phyloP scores from a whole-genome alignment of 1,140 invertebrate genomes.

The Halictus rubicundus region DNA sequence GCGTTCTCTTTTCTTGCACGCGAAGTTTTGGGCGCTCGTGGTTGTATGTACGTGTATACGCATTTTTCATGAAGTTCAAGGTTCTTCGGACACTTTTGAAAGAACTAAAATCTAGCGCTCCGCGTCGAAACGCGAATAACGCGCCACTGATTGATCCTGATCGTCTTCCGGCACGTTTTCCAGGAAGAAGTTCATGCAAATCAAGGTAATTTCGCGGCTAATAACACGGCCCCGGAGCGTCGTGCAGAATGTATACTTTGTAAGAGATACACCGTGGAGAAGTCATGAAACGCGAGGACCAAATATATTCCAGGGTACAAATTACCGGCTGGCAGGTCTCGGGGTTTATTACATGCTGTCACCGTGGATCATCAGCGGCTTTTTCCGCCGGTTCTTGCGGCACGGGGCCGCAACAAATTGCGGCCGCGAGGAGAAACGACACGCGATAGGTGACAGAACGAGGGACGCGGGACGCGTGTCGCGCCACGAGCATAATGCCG shows the following conservation, averaged over 20 bases:
- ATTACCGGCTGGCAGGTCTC: neutral
- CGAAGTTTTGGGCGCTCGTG: too few relatives aligned
- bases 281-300: conserved; percentile 6
- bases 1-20: neutral
- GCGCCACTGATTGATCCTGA: too few relatives aligned
- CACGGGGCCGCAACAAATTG: conserved; percentile 18
- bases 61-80: too few relatives aligned
- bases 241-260: neutral
- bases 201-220: conserved; percentile 10
- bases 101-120: too few relatives aligned
- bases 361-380: neutral
- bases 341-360: conserved; percentile 39
- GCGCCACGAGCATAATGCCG: neutral
- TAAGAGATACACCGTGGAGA: too few relatives aligned
- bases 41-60: too few relatives aligned
- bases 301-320: neutral
- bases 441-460: conserved; percentile 16
- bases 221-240: neutral
- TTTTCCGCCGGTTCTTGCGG: conserved; percentile 14
- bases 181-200: neutral
- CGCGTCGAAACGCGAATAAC: too few relatives aligned
- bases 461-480: conserved; percentile 17
- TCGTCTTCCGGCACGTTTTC: neutral
- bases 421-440: neutral
- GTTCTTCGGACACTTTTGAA: too few relatives aligned